Conservation (phyloP, 2,113 vertebrate species). For the Anser brachyrhynchus region DNA sequence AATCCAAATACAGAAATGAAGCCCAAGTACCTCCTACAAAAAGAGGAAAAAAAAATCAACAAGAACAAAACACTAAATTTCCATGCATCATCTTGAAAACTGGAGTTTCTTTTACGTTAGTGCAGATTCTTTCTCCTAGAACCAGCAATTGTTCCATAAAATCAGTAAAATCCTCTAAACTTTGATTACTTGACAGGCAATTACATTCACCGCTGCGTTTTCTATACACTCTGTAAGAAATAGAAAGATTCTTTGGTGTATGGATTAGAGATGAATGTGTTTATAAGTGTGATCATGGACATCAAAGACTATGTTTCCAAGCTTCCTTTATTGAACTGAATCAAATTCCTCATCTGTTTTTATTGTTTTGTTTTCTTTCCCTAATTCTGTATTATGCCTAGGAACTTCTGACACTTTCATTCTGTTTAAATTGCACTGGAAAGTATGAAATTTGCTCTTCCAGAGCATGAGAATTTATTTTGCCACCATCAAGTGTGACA, state of each 20-base stretch:
- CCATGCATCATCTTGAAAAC: neutral
- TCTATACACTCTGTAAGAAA: neutral
- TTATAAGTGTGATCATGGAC: neutral
- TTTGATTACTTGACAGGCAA: neutral
- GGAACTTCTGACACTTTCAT: neutral
- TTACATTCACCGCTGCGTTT: neutral
- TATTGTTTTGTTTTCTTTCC: neutral
- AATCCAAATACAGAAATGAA: neutral
- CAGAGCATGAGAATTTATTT: neutral
- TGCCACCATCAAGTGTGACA: neutral
- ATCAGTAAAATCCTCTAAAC: neutral
- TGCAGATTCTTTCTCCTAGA: neutral
- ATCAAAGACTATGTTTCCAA: neutral
- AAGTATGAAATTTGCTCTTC: neutral
- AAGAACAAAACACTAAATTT: neutral
- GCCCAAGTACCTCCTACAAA: neutral
- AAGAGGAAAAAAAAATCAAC: neutral
- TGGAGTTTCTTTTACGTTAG: neutral
- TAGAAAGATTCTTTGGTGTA: neutral
- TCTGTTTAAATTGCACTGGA: neutral
- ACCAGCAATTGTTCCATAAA: neutral
- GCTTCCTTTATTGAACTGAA: neutral
- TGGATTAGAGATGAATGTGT: accelerated
- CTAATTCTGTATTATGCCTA: neutral
- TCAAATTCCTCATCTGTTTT: neutral